Conservation (phyloP, 2,888 invertebrate species). For the Drosophila demipolita region DNA sequence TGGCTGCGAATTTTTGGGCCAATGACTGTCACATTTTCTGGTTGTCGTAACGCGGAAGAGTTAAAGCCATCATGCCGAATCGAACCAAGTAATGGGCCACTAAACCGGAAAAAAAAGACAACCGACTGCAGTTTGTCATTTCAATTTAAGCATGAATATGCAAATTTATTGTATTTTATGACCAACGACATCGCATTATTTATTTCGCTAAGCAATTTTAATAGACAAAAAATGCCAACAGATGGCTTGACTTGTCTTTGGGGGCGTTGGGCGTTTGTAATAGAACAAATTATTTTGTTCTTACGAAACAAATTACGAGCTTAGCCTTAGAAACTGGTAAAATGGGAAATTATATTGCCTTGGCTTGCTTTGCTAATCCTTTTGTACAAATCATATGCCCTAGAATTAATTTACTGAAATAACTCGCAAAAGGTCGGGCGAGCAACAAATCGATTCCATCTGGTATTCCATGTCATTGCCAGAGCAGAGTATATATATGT, state of each 20-base stretch:
- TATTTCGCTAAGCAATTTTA: constrained; percentile 48
- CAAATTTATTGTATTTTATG: constrained; percentile 63
- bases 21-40: constrained; percentile 57
- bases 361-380: constrained; percentile 2
- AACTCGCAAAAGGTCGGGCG: not conserved
- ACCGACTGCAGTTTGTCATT: constrained; percentile 58
- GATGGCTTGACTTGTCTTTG: constrained; percentile 24
- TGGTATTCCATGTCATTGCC: not conserved
- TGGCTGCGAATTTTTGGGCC: constrained; percentile 51
- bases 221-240: constrained; percentile 67
- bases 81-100: constrained; percentile 32
- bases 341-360: constrained; percentile 22
- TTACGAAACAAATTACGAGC: constrained; percentile 60
- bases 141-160: constrained; percentile 66
- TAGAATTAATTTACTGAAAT: not conserved
- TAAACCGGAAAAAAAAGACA: not conserved
- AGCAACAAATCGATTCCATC: not conserved
- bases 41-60: constrained; percentile 55
- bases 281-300: constrained; percentile 48
- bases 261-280: constrained; percentile 4
- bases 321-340: constrained; percentile 33
- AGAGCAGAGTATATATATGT: not conserved
- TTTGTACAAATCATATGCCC: not conserved
- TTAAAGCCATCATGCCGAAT: constrained; percentile 29
- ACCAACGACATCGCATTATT: constrained; percentile 38